These are phyloP conservation scores for Ophion ellenae DNA, from an alignment of 2,888 invertebrate genomes.

Conservation along the genomic window DNA sequence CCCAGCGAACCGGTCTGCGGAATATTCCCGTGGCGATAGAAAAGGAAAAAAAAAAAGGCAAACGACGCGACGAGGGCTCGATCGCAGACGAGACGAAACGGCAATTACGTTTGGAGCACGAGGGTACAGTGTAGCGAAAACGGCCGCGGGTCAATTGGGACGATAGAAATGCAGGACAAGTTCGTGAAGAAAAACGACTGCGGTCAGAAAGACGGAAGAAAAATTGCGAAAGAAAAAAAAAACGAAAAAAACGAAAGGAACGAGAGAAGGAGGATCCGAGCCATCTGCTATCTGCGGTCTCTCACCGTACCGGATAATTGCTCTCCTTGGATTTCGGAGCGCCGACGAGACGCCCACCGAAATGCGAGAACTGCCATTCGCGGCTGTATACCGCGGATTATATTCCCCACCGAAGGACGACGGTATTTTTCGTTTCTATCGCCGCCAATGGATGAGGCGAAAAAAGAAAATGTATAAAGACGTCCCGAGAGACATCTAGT, in stretches of 20 bases:
- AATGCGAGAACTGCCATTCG: constrained; percentile 47
- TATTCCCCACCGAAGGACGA: constrained; percentile 11
- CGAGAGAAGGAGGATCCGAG: constrained; percentile 28
- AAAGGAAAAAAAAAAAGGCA: neutral
- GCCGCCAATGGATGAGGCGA: constrained; percentile 13
- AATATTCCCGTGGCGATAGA: neutral
- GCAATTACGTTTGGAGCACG: constrained; percentile 17
- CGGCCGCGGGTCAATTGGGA: constrained; percentile 1
- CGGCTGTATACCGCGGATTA: neutral
- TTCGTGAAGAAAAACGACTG: constrained; percentile 16
- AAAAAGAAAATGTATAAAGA: constrained; percentile 3
- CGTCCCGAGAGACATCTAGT: constrained; percentile 27
- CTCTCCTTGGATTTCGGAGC: constrained; percentile 62
- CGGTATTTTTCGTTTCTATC: constrained; percentile 41
- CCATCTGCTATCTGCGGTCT: constrained; percentile 60
- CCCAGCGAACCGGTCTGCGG: neutral
- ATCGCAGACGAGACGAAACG: constrained; percentile 26
- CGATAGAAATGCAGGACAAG: constrained; percentile 15
- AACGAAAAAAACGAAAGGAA: neutral
- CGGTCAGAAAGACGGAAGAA: constrained; percentile 16
- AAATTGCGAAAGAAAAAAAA: constrained; percentile 33
- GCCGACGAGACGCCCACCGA: constrained; percentile 62
- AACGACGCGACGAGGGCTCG: neutral
- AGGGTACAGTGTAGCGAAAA: neutral
- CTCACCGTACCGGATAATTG: constrained; percentile 54